Base-by-base conservation (phyloP, 2,888 invertebrate species). In the Eremobia ochroleuca region DNA sequence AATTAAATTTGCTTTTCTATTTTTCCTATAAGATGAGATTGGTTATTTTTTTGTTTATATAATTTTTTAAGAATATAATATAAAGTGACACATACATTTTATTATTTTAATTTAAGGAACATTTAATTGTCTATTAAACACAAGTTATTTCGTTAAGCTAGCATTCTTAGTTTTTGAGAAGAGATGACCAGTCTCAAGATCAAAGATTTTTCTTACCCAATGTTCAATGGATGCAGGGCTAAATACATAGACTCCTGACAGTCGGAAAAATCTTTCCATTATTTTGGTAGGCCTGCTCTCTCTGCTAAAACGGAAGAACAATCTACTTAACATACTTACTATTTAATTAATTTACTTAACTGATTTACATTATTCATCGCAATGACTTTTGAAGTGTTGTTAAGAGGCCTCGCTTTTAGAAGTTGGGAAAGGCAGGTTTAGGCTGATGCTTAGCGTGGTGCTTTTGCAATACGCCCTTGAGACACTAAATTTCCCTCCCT, bases 281-380 rank as follows among this genome's bases (percentile, higher is more conserved):
- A 62, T 74, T 68, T 71, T 68, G n/a, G 15, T 62, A 68, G 43
- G 52, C 37, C 43, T 69, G 11, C 18, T n/a, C 43, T 37, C 62
- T 43, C 34, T 46, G 28, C n/a, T 69, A 28, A 52, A 65, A 52
- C 25, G 62, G 28, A 43, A 64, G 67, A 81, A 81, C 59, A 71
- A 62, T 34, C 49, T 76, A 55, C 69, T 73, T 86, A 85, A 85
- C 64, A 73, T 67, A 71, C 71, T 73, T 78, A 43, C 43, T 43
- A 78, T 65, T 78, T 70, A 82, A 81, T 78, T 85, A 76, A 79
- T 78, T 87, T 85, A 83, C 78, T 85, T 77, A 74, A 71, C 67
- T 73, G 62, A 79, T 85, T 77, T 86, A 74, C 74, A 76, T 76
- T 74, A 76, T 76, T 83, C 73, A 67, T 75, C 34, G 76, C 74